A percentile compares a stretch with the other conserved stretches of the same genome.
Conservation (phyloP, 2,113 vertebrate species). For the Tetrax tetrax region DNA sequence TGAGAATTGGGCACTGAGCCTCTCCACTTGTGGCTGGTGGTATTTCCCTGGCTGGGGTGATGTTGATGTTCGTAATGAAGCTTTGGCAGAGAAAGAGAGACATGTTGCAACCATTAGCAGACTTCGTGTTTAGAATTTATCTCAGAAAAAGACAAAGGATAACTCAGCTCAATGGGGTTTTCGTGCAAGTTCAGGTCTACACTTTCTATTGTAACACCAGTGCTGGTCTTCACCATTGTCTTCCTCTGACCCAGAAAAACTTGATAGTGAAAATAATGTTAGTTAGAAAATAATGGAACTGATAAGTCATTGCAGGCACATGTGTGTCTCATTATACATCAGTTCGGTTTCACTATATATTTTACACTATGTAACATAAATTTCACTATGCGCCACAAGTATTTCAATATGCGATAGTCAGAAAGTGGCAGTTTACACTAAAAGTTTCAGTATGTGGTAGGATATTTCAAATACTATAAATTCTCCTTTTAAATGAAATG, state of each 20-base stretch:
- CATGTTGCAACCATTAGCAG: slow-evolving; percentile 38
- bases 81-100: slow-evolving; percentile 25
- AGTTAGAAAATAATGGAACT: slow-evolving; percentile 64
- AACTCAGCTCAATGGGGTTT: not conserved
- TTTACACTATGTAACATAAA: slow-evolving; percentile 74
- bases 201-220: not conserved
- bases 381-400: slow-evolving; percentile 65
- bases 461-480: slow-evolving; percentile 61
- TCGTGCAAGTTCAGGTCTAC: not conserved
- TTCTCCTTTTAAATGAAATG: slow-evolving; percentile 50
- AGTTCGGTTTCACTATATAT: slow-evolving; percentile 71
- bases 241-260: slow-evolving; percentile 57
- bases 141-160: slow-evolving; percentile 1
- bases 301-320: slow-evolving; percentile 64
- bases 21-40: slow-evolving; percentile 13
- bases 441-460: slow-evolving; percentile 69
- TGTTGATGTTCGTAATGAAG: not conserved
- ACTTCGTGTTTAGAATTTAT: not conserved
- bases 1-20: not conserved
- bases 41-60: not conserved
- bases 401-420: slow-evolving; percentile 69
- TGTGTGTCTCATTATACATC: slow-evolving; percentile 68
- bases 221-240: not conserved
- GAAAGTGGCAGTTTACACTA: slow-evolving; percentile 69
- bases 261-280: slow-evolving; percentile 37